Evolutionary conservation across 2,888 invertebrate genomes (phyloP).

Genomic region (Globia sparganii): DNA sequence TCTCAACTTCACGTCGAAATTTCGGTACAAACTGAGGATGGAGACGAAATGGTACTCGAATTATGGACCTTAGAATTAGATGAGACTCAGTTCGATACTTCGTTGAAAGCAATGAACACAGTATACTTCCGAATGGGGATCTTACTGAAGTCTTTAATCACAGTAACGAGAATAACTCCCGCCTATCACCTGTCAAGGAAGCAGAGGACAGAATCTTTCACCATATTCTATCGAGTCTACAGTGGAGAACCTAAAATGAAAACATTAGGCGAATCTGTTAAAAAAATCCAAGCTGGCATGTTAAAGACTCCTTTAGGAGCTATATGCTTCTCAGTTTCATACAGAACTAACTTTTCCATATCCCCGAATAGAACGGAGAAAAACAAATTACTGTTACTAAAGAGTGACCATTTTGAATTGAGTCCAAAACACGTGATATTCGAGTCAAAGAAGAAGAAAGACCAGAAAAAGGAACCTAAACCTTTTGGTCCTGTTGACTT

Average conservation of each 20-base stretch:
- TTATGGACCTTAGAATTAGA: constrained; percentile 95
- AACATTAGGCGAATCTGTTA: constrained; percentile 94
- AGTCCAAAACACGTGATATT: constrained; percentile 92
- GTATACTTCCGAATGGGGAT: constrained; percentile 98
- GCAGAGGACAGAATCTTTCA: constrained; percentile 97
- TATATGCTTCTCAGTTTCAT: constrained; percentile 95
- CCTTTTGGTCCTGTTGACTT: constrained; percentile 89
- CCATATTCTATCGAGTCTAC: constrained; percentile 97
- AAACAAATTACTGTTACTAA: constrained; percentile 94
- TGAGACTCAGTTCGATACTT: constrained; percentile 92
- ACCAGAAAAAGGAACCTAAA: constrained; percentile 78
- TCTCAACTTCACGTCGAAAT: constrained; percentile 96
- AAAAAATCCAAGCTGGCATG: constrained; percentile 95
- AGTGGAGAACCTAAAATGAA: constrained; percentile 94
- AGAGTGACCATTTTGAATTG: constrained; percentile 97
- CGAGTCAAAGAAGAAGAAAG: constrained; percentile 91
- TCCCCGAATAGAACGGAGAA: constrained; percentile 95
- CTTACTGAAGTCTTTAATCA: constrained; percentile 96
- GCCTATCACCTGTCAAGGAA: constrained; percentile 97
- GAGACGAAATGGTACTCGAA: constrained; percentile 97
- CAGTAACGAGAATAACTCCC: constrained; percentile 97
- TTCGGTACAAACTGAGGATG: constrained; percentile 96
- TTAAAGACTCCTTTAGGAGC: constrained; percentile 97
- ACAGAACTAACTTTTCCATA: constrained; percentile 97
- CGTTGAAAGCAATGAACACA: constrained; percentile 93